These are phyloP conservation scores for Acrobasis repandana DNA, from an alignment of 2,888 invertebrate species.

Conservation along the genomic window DNA sequence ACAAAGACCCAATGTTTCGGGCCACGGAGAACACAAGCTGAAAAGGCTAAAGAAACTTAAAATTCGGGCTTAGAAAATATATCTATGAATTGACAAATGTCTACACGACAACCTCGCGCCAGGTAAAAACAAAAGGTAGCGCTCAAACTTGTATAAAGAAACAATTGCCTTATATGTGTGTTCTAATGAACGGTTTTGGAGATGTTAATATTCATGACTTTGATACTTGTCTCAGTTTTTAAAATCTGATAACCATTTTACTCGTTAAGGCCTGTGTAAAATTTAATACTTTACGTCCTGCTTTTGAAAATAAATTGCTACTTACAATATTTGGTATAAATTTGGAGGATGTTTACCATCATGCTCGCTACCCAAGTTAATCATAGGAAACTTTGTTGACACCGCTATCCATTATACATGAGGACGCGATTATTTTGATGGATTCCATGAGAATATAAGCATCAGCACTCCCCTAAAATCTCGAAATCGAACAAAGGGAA, in stretches of 20 bases:
- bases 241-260: conserved; percentile 21
- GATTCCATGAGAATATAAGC: conserved; percentile 76
- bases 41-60: conserved; percentile 63
- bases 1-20: conserved; percentile 77
- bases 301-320: conserved; percentile 9
- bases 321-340: background rate
- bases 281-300: conserved; percentile 24
- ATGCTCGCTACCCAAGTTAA: conserved; percentile 49
- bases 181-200: conserved; percentile 55
- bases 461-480: conserved; percentile 80
- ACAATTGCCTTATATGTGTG: conserved; percentile 73
- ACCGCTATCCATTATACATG: conserved; percentile 74
- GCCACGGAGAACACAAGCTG: conserved; percentile 52
- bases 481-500: conserved; percentile 79
- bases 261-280: conserved; percentile 18
- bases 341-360: conserved; percentile 19
- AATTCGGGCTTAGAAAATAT: conserved; percentile 72
- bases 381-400: conserved; percentile 68
- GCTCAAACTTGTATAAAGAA: conserved; percentile 66
- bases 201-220: conserved; percentile 49
- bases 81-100: conserved; percentile 64
- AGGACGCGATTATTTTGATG: conserved; percentile 79
- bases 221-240: conserved; percentile 28
- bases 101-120: conserved; percentile 55
- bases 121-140: conserved; percentile 60